A percentile compares a stretch with the other conserved stretches of the same genome.
These are phyloP conservation scores for Peucedramus taeniatus DNA, from an alignment of 2,113 vertebrate genomes.

Conservation along the genomic window DNA sequence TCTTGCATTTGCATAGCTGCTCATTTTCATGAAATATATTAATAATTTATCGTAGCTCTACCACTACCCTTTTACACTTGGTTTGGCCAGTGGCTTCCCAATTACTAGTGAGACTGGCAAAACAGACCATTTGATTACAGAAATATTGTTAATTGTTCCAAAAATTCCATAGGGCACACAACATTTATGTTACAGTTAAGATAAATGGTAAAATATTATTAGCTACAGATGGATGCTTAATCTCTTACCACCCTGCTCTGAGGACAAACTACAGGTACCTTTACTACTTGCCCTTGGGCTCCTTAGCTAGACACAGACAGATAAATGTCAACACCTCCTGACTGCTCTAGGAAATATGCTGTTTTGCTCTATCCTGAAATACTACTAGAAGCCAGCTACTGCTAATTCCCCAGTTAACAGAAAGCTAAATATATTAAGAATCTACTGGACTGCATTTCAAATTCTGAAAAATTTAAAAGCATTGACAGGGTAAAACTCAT, in stretches of 20 bases:
- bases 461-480: neutral
- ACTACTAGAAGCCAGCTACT: neutral
- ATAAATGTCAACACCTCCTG: neutral
- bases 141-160: neutral
- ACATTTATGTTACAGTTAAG: neutral
- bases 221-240: neutral
- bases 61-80: neutral
- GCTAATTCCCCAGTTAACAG: neutral
- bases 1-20: neutral
- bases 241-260: neutral
- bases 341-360: neutral
- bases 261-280: neutral
- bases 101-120: neutral
- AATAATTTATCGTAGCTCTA: neutral
- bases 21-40: neutral
- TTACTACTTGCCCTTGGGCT: neutral
- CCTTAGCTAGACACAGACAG: neutral
- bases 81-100: neutral
- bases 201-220: neutral
- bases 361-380: neutral
- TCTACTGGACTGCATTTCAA: neutral
- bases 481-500: neutral
- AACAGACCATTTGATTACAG: neutral
- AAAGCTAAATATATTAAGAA: neutral
- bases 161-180: neutral